A percentile compares a stretch with the other conserved stretches of the same genome.
Conservation (phyloP, 2,797 vertebrate species). For the Ctenopoma multispine region DNA sequence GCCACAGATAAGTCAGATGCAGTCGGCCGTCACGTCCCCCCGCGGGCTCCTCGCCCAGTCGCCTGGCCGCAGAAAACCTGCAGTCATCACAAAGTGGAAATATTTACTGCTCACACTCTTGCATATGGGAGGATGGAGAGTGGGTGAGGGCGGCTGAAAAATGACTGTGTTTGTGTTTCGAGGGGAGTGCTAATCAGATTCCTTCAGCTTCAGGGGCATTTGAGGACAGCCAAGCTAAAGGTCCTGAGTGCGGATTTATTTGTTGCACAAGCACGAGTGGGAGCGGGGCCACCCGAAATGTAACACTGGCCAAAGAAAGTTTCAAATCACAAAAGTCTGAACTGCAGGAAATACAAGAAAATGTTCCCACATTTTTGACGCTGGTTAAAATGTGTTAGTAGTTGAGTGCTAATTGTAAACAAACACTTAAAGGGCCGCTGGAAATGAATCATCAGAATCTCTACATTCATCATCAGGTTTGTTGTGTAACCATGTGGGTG, state of each 20-base stretch:
- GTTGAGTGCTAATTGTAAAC: constrained; percentile 35
- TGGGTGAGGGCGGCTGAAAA: constrained; percentile 72
- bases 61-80: constrained; percentile 79
- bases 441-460: constrained; percentile 39
- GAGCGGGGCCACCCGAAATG: constrained; percentile 32
- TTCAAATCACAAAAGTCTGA: constrained; percentile 3
- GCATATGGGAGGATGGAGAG: constrained; percentile 68
- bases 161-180: constrained; percentile 81
- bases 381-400: constrained; percentile 15
- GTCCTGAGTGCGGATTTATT: constrained; percentile 56
- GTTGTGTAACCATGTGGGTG: constrained; percentile 55
- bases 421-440: constrained; percentile 23
- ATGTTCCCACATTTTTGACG: constrained; percentile 7
- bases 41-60: constrained; percentile 74
- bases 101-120: constrained; percentile 82
- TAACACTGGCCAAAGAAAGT: constrained; percentile 14
- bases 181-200: constrained; percentile 80
- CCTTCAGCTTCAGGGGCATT: constrained; percentile 67
- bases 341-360: constrained; percentile 1
- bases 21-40: constrained; percentile 46
- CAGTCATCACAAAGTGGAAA: constrained; percentile 86
- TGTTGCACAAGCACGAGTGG: constrained; percentile 29
- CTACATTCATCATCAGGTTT: constrained; percentile 34
- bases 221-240: constrained; percentile 67
- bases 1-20: constrained; percentile 80